phyloP scores from a whole-genome alignment of 2,113 vertebrate genomes.

The Hucho hucho region DNA sequence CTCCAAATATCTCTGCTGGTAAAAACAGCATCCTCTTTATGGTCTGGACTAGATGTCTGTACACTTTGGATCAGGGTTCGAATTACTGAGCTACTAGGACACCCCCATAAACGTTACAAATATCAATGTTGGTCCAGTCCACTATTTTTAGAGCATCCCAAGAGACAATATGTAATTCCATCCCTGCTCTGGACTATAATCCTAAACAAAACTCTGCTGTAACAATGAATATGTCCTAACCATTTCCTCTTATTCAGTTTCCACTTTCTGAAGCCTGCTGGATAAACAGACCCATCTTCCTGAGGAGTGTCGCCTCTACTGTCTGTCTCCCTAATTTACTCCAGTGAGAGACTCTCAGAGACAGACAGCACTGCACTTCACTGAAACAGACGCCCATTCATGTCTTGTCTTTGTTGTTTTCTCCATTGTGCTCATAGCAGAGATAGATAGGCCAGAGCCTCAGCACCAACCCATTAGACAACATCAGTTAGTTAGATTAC shows the following conservation, averaged over 20 bases:
- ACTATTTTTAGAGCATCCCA: constrained; percentile 4
- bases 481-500: neutral
- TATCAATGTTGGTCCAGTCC: neutral
- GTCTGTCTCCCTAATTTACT: too few species aligned
- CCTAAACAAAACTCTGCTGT: neutral
- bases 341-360: neutral
- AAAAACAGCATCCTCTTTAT: neutral
- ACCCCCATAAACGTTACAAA: neutral
- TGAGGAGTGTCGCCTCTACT: too few species aligned
- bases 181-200: neutral
- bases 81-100: neutral
- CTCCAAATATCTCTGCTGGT: neutral
- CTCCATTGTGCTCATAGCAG: neutral
- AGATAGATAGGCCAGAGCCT: neutral
- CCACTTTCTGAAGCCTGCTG: neutral
- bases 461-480: neutral
- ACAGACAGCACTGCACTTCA: neutral
- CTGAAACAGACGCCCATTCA: constrained; percentile 4
- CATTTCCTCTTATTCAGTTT: neutral
- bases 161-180: neutral
- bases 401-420: neutral
- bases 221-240: neutral
- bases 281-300: neutral
- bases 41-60: neutral
- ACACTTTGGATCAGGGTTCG: neutral